phyloP scores from a whole-genome alignment of 2,888 invertebrate genomes.

The Deilephila porcellus region DNA sequence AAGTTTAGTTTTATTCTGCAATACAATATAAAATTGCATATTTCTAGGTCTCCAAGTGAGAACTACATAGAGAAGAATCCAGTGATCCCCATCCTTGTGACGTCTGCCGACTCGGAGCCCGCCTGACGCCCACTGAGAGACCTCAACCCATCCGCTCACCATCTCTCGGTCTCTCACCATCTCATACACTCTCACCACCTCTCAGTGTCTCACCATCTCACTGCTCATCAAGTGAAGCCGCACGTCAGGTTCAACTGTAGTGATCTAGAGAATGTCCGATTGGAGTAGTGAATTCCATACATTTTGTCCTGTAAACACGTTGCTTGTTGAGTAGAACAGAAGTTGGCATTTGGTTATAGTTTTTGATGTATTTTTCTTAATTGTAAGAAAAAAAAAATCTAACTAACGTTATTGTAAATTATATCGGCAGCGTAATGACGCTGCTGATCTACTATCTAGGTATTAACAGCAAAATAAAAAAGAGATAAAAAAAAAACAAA shows the following conservation, averaged over 20 bases:
- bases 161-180: background rate
- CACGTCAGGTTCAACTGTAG: constrained; percentile 53
- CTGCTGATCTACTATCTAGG: too few relatives aligned
- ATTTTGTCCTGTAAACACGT: background rate
- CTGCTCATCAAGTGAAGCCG: constrained; percentile 35
- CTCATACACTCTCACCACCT: background rate
- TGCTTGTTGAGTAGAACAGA: constrained; percentile 5
- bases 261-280: constrained; percentile 44
- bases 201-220: background rate
- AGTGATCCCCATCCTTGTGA: constrained; percentile 77
- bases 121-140: constrained; percentile 58
- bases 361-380: too few relatives aligned
- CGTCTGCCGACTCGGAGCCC: constrained; percentile 70
- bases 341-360: too few relatives aligned
- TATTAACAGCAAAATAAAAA: too few relatives aligned
- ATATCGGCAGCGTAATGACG: too few relatives aligned
- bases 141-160: constrained; percentile 37
- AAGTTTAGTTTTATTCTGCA: background rate
- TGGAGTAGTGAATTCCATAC: constrained; percentile 22
- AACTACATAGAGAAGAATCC: constrained; percentile 60
- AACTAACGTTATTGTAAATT: too few relatives aligned
- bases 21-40: background rate
- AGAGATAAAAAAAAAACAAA: too few relatives aligned
- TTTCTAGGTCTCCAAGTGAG: constrained; percentile 72
- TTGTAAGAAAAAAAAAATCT: too few relatives aligned